Percentiles rank a stretch among this genome's conserved stretches.
phyloP scores from a whole-genome alignment of 2,888 invertebrate genomes.

The Mimas tiliae region DNA sequence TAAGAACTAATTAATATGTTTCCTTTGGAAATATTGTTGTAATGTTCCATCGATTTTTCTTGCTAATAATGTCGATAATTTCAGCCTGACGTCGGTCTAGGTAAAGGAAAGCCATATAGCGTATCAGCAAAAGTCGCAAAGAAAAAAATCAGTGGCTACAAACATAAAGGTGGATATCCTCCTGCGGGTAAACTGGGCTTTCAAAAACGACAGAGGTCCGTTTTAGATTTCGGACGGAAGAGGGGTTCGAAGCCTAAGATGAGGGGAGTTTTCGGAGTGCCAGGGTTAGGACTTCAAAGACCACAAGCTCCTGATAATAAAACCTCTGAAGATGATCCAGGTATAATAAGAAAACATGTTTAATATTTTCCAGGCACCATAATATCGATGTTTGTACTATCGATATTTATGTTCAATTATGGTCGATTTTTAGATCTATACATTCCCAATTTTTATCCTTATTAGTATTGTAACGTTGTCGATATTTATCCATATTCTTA shows the following conservation, averaged over 20 bases:
- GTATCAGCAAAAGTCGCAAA: slow-evolving; percentile 90
- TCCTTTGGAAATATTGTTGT: background rate
- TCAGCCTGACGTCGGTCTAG: slow-evolving; percentile 87
- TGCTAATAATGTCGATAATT: slow-evolving; percentile 30
- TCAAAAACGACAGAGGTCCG: slow-evolving; percentile 89
- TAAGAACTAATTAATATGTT: slow-evolving; percentile 38
- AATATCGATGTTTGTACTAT: slow-evolving; percentile 21
- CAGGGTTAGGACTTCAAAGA: slow-evolving; percentile 90
- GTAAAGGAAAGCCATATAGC: slow-evolving; percentile 91
- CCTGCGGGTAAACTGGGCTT: slow-evolving; percentile 88
- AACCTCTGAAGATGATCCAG: slow-evolving; percentile 78
- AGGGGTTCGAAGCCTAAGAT: slow-evolving; percentile 95
- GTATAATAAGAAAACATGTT: slow-evolving; percentile 45
- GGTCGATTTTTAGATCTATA: background rate
- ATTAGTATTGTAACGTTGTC: background rate
- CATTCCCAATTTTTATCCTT: background rate
- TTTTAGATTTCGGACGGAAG: slow-evolving; percentile 90
- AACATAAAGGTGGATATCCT: slow-evolving; percentile 87
- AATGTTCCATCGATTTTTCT: background rate
- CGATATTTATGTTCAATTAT: too few species aligned
- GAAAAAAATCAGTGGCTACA: slow-evolving; percentile 88
- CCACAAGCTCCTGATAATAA: slow-evolving; percentile 85
- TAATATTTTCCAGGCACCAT: background rate
- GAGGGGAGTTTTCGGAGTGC: slow-evolving; percentile 92
- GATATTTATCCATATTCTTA: background rate